Evolutionary conservation across 2,888 invertebrate species (phyloP).

Genomic region (Hypsopygia costalis): DNA sequence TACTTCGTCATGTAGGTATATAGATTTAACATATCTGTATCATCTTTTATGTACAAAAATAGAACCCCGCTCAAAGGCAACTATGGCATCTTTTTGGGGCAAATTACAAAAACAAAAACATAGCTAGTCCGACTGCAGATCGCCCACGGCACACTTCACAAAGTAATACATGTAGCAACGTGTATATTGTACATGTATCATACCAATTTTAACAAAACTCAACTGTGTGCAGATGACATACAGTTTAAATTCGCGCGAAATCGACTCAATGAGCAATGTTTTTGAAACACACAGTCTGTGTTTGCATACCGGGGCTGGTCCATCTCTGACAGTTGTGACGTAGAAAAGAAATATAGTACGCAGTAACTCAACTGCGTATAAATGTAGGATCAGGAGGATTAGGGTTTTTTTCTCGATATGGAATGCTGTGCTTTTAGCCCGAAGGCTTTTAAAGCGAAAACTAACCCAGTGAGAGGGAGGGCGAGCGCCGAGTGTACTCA

Average conservation of each 20-base stretch:
- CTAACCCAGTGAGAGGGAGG: too few relatives aligned
- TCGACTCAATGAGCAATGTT: background rate
- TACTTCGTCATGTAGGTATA: too few relatives aligned
- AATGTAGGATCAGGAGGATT: too few relatives aligned
- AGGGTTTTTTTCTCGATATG: too few relatives aligned
- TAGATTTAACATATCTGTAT: too few relatives aligned
- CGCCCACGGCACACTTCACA: background rate
- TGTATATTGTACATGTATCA: background rate
- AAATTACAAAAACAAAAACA: background rate
- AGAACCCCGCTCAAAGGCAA: background rate
- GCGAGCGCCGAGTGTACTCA: too few relatives aligned
- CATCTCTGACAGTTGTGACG: background rate
- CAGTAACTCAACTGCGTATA: background rate
- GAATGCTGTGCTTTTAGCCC: too few relatives aligned
- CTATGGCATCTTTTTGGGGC: background rate
- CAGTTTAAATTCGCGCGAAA: background rate
- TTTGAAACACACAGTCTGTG: background rate
- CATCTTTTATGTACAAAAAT: background rate
- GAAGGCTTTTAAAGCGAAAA: too few relatives aligned
- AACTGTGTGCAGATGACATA: background rate
- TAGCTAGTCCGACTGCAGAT: background rate
- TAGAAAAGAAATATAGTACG: background rate
- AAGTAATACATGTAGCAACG: background rate
- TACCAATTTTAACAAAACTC: background rate
- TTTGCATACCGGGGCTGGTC: background rate